Conservation (phyloP, 2,797 vertebrate species). For the Vultur gryphus region DNA sequence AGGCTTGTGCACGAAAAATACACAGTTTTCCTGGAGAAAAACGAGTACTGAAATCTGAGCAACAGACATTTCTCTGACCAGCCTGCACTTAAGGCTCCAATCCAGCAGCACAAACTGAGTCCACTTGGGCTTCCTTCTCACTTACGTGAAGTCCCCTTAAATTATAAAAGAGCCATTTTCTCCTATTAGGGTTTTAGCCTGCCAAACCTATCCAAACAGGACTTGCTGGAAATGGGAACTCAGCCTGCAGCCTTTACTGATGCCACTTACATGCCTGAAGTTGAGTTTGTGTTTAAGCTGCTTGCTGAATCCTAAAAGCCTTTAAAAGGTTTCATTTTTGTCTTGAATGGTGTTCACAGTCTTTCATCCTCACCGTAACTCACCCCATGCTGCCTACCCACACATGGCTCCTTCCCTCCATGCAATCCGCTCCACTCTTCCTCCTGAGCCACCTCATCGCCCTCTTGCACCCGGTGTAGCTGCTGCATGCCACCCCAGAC, state of each 20-base stretch:
- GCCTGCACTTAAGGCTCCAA: not conserved
- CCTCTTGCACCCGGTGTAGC: rapidly evolving
- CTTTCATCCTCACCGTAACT: not conserved
- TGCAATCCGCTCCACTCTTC: rapidly evolving
- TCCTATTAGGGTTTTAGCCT: not conserved
- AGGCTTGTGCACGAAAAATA: not conserved
- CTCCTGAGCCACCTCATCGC: rapidly evolving
- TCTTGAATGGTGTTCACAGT: not conserved
- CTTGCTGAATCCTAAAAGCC: not conserved
- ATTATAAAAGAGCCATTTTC: not conserved
- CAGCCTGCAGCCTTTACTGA: not conserved
- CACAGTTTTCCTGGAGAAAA: not conserved
- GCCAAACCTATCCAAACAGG: not conserved
- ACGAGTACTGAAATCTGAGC: not conserved
- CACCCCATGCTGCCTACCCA: not conserved
- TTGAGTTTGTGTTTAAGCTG: not conserved
- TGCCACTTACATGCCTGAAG: not conserved
- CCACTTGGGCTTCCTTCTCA: not conserved
- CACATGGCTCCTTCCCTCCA: rapidly evolving
- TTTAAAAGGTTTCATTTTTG: not conserved
- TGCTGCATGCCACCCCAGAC: not conserved
- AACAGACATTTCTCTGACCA: not conserved
- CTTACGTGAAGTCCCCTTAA: not conserved
- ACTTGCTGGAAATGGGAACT: not conserved
- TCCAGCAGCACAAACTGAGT: not conserved